A percentile compares a stretch with the other conserved stretches of the same genome.
These are phyloP conservation scores for Symphodus melops DNA, from an alignment of 2,113 vertebrate species.

Conservation along the genomic window DNA sequence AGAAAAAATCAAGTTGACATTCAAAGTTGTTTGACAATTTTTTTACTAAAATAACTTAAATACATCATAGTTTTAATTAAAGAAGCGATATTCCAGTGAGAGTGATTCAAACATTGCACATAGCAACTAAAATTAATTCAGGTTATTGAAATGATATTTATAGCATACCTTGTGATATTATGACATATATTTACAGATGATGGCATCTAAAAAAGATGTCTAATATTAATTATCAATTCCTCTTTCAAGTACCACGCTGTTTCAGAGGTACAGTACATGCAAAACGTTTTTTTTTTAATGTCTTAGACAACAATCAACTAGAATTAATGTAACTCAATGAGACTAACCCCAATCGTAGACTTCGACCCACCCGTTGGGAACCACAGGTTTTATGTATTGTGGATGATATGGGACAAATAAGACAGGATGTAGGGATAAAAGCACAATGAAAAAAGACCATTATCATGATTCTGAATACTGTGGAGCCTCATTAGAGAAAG, in stretches of 20 bases:
- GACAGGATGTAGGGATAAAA: conserved; percentile 19
- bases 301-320: neutral
- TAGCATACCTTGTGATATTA: too few species aligned
- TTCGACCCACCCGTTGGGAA: conserved; percentile 14
- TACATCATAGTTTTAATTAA: too few species aligned
- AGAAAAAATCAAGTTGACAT: too few species aligned
- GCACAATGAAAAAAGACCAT: conserved; percentile 16
- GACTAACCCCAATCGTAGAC: neutral
- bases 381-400: conserved; percentile 21
- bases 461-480: conserved; percentile 25
- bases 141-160: neutral
- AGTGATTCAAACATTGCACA: too few species aligned
- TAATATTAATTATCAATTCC: neutral
- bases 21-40: too few species aligned
- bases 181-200: too few species aligned
- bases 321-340: neutral
- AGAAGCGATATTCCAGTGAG: too few species aligned
- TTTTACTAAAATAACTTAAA: too few species aligned
- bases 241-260: neutral
- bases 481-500: neutral
- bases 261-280: too few species aligned
- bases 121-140: neutral
- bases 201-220: neutral
- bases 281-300: neutral
- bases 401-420: conserved; percentile 11